phyloP scores from a whole-genome alignment of 2,888 invertebrate genomes.

The Dynastes tityus region DNA sequence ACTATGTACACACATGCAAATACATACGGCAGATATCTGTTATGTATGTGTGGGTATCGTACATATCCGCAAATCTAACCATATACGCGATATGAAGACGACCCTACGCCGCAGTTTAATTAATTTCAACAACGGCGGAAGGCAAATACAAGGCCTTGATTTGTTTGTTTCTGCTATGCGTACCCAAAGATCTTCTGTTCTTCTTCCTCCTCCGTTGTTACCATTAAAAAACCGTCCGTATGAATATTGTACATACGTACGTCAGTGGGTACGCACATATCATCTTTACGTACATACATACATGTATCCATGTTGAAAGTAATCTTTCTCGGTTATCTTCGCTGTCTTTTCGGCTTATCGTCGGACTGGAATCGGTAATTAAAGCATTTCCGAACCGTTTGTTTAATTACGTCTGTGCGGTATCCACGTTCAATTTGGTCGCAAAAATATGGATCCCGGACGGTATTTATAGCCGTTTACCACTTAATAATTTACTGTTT shows the following conservation, averaged over 20 bases:
- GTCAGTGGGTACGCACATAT: neutral
- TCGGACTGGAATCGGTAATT: slow-evolving; percentile 20
- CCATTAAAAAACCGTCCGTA: neutral
- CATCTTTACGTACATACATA: neutral
- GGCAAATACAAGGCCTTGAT: slow-evolving; percentile 8
- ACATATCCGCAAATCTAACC: neutral
- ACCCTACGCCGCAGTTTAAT: slow-evolving; percentile 22
- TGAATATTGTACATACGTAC: neutral
- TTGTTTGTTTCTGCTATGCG: slow-evolving; percentile 12
- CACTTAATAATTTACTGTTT: too few relatives aligned
- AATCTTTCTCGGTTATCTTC: slow-evolving; percentile 4
- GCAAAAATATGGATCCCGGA: neutral
- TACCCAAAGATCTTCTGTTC: neutral
- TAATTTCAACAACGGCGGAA: slow-evolving; percentile 23
- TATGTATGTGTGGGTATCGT: neutral
- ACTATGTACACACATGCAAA: neutral
- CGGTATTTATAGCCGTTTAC: too few relatives aligned
- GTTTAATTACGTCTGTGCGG: neutral
- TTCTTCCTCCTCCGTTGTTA: neutral
- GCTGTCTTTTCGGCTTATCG: slow-evolving; percentile 29
- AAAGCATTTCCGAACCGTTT: slow-evolving; percentile 11
- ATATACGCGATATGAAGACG: slow-evolving; percentile 22
- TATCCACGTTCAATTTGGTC: neutral
- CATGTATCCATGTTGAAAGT: neutral
- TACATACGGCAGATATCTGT: too few relatives aligned